A percentile compares a stretch with the other conserved stretches of the same genome.
phyloP scores from a whole-genome alignment of 2,113 vertebrate genomes.

The Neolamprologus fasciatus region DNA sequence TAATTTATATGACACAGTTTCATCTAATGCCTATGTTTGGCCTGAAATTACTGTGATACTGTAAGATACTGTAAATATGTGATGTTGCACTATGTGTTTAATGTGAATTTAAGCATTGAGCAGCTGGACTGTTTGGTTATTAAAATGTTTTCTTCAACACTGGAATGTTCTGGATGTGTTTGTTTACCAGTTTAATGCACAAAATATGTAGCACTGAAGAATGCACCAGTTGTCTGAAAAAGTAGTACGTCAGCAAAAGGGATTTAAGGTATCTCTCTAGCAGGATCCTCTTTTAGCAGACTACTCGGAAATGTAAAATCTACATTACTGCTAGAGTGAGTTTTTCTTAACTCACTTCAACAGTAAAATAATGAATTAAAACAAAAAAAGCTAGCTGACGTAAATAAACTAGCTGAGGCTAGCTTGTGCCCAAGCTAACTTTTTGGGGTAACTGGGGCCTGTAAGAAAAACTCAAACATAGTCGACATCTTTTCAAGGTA shows the following conservation, averaged over 20 bases:
- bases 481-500: not conserved
- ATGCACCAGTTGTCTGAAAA: not conserved
- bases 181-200: not conserved
- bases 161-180: not conserved
- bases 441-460: not conserved
- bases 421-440: not conserved
- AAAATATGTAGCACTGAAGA: not conserved
- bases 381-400: not conserved
- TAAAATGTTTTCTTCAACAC: constrained; percentile 1
- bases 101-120: not conserved
- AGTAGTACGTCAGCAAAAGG: not conserved
- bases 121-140: constrained; percentile 50
- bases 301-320: not conserved
- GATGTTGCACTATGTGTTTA: not conserved
- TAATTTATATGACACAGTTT: not conserved
- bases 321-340: not conserved
- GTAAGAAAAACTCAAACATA: not conserved
- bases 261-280: not conserved
- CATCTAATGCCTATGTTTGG: not conserved
- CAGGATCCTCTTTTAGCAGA: not conserved
- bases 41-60: not conserved
- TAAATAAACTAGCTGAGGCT: not conserved
- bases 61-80: constrained; percentile 7
- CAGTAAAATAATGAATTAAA: not conserved
- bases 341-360: not conserved